Conservation (phyloP, 2,888 invertebrate genomes). For the Drosophila mercatorum region DNA sequence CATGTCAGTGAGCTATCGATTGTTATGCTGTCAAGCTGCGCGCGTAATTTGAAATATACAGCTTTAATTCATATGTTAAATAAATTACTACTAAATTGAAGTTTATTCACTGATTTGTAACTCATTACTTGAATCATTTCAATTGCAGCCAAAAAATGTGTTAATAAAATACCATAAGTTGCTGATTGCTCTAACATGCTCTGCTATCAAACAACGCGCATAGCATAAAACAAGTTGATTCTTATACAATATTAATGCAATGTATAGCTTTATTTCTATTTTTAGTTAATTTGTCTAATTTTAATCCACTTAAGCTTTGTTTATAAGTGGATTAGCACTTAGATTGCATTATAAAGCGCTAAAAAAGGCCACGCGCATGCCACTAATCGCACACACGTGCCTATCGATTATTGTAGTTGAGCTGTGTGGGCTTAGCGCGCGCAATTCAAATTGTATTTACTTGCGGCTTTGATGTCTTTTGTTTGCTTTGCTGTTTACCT, state of each 20-base stretch:
- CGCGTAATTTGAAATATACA: conserved; percentile 15
- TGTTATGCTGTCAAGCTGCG: neutral
- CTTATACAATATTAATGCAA: neutral
- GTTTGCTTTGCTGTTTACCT: conserved; percentile 13
- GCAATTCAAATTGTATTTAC: conserved; percentile 11
- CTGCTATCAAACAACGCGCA: neutral
- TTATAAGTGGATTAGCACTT: neutral
- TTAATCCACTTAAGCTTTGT: neutral
- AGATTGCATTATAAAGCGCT: too few relatives aligned
- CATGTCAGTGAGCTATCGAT: neutral
- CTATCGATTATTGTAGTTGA: conserved; percentile 3
- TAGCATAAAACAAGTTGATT: neutral
- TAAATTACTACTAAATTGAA: neutral
- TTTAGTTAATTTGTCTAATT: neutral
- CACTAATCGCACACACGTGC: neutral
- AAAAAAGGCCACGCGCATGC: neutral
- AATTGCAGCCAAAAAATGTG: neutral
- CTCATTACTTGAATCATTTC: too few relatives aligned
- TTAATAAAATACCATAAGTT: neutral
- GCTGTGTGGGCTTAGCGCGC: conserved; percentile 13
- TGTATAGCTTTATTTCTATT: too few relatives aligned
- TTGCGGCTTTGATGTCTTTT: neutral
- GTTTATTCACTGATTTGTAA: too few relatives aligned
- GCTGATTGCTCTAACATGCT: neutral
- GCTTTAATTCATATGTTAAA: neutral